Percentiles rank a stretch among this genome's conserved stretches.
phyloP scores from a whole-genome alignment of 2,113 vertebrate species.

The Hippocampus guttulatus region DNA sequence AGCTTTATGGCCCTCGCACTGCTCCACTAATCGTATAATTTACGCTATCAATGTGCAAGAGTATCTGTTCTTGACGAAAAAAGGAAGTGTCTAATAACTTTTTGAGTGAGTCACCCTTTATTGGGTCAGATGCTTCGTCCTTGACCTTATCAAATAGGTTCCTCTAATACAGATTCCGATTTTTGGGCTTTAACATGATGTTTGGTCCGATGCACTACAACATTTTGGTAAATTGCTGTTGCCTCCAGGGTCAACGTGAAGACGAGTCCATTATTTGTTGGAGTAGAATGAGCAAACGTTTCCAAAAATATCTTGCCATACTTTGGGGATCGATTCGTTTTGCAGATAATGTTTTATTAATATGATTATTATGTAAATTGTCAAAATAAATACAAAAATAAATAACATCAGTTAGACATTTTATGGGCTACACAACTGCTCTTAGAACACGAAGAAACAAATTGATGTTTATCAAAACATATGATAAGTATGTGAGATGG shows the following conservation, averaged over 20 bases:
- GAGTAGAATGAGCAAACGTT: not conserved
- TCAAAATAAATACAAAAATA: not conserved
- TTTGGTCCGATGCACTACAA: too few species aligned
- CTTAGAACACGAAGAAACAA: conserved; percentile 55
- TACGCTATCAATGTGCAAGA: too few species aligned
- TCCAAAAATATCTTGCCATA: not conserved
- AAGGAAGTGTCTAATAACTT: too few species aligned
- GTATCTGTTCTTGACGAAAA: too few species aligned
- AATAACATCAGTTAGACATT: too few species aligned
- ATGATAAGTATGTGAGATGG: conserved; percentile 17
- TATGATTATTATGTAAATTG: not conserved
- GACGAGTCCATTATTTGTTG: not conserved
- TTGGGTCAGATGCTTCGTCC: not conserved
- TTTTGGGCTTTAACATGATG: not conserved
- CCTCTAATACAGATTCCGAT: not conserved
- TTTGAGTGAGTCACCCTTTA: too few species aligned
- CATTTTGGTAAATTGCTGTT: not conserved
- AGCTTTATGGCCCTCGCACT: too few species aligned
- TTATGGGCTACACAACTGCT: conserved; percentile 19
- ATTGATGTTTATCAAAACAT: conserved; percentile 8
- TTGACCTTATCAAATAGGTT: not conserved
- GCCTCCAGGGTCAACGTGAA: not conserved
- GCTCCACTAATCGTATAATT: too few species aligned
- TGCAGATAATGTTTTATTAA: not conserved
- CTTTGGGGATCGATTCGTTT: not conserved